These are phyloP conservation scores for Euura saliciscinereae DNA, from an alignment of 1,140 invertebrate genomes.

Conservation along the genomic window DNA sequence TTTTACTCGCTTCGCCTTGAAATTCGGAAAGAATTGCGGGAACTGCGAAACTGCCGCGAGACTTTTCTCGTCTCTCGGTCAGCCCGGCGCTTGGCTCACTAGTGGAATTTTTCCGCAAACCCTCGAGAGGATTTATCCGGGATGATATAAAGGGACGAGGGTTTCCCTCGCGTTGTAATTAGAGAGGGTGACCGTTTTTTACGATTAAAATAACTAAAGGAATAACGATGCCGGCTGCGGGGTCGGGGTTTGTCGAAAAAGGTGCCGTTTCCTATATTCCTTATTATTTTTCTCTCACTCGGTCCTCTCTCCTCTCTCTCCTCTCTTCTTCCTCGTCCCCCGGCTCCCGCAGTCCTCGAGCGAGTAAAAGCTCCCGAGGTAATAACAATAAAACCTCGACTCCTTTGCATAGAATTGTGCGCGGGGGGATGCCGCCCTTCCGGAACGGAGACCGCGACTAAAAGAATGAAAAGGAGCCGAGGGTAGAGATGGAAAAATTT, in stretches of 20 bases:
- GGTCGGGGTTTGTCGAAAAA: not conserved
- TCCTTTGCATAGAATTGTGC: not conserved
- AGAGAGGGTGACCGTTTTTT: not conserved
- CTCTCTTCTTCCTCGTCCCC: no score
- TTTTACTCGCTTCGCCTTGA: no score
- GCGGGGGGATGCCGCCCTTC: not conserved
- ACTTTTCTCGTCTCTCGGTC: no score
- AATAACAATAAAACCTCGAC: slow-evolving; percentile 6
- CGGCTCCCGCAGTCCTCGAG: not conserved
- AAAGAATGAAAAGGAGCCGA: not conserved
- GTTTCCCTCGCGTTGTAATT: not conserved
- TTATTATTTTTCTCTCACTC: not conserved
- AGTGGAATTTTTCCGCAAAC: not conserved
- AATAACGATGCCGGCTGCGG: not conserved
- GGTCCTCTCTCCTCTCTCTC: no score
- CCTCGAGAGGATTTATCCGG: not conserved
- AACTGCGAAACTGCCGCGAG: no score
- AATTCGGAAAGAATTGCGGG: no score
- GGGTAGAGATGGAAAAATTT: not conserved
- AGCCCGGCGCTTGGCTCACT: no score
- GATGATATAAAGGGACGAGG: not conserved
- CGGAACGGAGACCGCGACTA: not conserved
- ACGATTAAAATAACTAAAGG: slow-evolving; percentile 1
- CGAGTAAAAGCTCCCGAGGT: not conserved
- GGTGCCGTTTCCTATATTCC: not conserved